A percentile compares a stretch with the other conserved stretches of the same genome.
Conservation (phyloP, 2,888 invertebrate species). For the Acrobasis consociella region DNA sequence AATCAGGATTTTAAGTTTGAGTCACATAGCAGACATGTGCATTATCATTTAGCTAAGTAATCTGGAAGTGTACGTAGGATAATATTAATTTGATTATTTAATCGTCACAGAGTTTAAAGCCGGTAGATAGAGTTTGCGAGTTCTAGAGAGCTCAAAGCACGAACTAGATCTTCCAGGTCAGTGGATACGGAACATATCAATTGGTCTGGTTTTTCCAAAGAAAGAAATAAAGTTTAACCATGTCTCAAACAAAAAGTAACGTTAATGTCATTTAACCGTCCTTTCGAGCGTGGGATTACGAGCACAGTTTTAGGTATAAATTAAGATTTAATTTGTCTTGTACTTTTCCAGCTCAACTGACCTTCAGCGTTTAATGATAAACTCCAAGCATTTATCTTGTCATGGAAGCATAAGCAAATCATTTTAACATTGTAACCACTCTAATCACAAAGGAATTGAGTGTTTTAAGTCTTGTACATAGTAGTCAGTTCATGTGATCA, state of each 20-base stretch:
- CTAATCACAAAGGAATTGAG: slow-evolving; percentile 13
- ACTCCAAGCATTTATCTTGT: slow-evolving; percentile 57
- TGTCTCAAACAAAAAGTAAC: slow-evolving; percentile 50
- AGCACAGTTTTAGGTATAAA: slow-evolving; percentile 67
- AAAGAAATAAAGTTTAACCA: slow-evolving; percentile 17
- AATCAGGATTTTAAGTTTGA: slow-evolving; percentile 15
- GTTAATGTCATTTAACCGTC: slow-evolving; percentile 67
- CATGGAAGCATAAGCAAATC: slow-evolving; percentile 47
- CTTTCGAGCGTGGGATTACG: slow-evolving; percentile 74
- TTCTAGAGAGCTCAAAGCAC: no score
- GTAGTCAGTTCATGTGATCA: no score
- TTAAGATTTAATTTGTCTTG: slow-evolving; percentile 65
- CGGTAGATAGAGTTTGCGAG: no score
- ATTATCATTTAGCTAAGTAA: no score
- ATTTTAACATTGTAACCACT: slow-evolving; percentile 29
- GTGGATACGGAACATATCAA: no score
- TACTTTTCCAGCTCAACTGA: slow-evolving; percentile 67
- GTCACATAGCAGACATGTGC: slow-evolving; percentile 1
- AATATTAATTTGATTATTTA: no score
- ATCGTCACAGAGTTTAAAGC: no score
- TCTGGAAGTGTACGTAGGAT: no score
- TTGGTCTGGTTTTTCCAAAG: background rate
- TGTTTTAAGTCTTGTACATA: background rate
- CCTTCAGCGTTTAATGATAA: slow-evolving; percentile 64
- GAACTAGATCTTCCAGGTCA: no score